phyloP scores from a whole-genome alignment of 2,888 invertebrate genomes.

The Hymenopus coronatus region DNA sequence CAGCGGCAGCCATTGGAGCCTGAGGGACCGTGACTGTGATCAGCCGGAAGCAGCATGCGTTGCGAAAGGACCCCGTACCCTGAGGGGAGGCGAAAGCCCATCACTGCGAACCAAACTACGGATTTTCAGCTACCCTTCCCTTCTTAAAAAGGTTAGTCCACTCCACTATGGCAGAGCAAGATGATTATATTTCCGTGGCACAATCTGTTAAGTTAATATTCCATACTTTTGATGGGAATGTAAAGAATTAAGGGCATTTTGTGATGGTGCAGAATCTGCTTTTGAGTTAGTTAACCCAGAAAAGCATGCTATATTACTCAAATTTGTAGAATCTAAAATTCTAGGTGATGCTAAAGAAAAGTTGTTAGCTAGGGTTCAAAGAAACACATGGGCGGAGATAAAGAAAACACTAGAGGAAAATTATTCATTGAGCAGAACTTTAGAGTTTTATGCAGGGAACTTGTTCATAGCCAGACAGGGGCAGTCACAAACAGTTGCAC shows the following conservation, averaged over 20 bases:
- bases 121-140: background rate
- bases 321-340: slow-evolving; percentile 19
- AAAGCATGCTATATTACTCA: background rate
- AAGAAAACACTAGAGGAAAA: background rate
- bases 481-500: background rate
- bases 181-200: background rate
- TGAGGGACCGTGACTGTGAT: background rate
- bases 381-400: background rate
- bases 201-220: background rate
- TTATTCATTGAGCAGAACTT: background rate
- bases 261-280: background rate
- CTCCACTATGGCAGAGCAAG: background rate
- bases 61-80: background rate
- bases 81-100: too few species aligned
- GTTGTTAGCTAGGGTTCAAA: background rate
- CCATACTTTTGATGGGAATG: background rate
- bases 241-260: background rate
- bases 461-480: background rate
- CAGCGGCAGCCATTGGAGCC: background rate
- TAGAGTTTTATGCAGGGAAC: background rate
- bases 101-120: too few species aligned
- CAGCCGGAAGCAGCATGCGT: background rate
- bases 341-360: background rate
- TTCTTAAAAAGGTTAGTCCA: background rate
- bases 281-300: background rate